phyloP scores from a whole-genome alignment of 2,113 vertebrate genomes.

The Canis aureus region DNA sequence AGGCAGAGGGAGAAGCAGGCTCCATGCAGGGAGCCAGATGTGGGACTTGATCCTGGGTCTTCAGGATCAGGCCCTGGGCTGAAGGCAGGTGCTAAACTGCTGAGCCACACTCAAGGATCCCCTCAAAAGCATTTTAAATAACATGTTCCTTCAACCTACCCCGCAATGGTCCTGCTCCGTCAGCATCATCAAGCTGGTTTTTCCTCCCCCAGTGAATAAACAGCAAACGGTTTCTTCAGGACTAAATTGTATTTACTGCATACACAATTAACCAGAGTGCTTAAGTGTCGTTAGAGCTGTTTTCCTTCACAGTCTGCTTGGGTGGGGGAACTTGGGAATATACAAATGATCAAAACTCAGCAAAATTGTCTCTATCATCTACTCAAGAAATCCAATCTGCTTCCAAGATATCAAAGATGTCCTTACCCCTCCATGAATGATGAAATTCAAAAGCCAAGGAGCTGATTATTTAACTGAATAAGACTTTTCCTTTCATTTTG shows the following conservation, averaged over 20 bases:
- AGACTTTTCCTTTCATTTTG: background rate
- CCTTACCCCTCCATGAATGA: background rate
- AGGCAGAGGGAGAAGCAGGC: too few species aligned
- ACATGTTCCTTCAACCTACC: conserved; percentile 68
- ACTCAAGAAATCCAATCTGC: background rate
- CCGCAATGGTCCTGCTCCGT: background rate
- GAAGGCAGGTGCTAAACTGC: too few species aligned
- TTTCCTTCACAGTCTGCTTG: conserved; percentile 80
- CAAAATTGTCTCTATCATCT: conserved; percentile 21
- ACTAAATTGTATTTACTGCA: conserved; percentile 82
- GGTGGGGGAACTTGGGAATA: conserved; percentile 76
- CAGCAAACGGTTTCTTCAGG: conserved; percentile 83
- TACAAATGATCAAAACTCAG: conserved; percentile 65
- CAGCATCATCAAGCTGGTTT: conserved; percentile 74
- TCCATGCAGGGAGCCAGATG: too few species aligned
- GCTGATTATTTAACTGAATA: background rate
- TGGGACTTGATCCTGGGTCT: too few species aligned
- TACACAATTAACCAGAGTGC: conserved; percentile 79
- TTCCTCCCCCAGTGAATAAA: conserved; percentile 73
- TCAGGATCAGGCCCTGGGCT: too few species aligned
- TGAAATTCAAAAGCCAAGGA: conserved; percentile 43
- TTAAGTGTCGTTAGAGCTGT: conserved; percentile 75
- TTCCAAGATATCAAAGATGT: background rate
- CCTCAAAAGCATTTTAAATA: conserved; percentile 75
- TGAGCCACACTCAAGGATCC: too few species aligned